Percentiles rank a stretch among this genome's conserved stretches.
phyloP scores from a whole-genome alignment of 2,888 invertebrate species.

The Xestia sexstrigata region DNA sequence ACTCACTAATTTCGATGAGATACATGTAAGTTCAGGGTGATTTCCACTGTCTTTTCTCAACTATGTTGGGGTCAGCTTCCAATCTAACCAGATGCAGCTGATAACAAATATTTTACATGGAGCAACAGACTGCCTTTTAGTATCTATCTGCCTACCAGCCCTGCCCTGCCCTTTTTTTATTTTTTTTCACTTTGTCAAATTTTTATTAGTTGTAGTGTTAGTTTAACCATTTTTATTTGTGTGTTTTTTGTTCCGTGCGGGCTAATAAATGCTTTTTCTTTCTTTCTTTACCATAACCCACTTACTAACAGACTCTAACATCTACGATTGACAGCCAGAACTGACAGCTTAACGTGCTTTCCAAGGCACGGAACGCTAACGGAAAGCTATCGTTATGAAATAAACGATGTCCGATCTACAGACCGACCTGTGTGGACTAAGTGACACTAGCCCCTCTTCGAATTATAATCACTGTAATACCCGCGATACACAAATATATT shows the following conservation, averaged over 20 bases:
- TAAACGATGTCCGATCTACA: not conserved
- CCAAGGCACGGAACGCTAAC: not conserved
- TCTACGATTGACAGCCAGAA: not conserved
- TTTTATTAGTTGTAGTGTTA: no score
- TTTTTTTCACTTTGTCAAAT: no score
- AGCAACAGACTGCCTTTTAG: not conserved
- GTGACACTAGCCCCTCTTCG: not conserved
- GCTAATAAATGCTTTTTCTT: no score
- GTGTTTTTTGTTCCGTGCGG: no score
- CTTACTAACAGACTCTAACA: not conserved
- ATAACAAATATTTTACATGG: not conserved
- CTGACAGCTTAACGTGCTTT: not conserved
- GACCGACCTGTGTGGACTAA: not conserved
- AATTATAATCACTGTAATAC: not conserved
- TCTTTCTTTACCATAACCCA: not conserved
- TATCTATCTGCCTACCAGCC: not conserved
- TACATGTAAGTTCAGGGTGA: constrained; percentile 81
- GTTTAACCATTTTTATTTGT: no score
- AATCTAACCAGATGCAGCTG: not conserved
- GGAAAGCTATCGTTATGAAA: not conserved
- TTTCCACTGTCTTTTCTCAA: not conserved
- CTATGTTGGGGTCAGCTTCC: not conserved
- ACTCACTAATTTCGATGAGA: constrained; percentile 82
- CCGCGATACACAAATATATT: not conserved
- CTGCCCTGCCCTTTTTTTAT: no score